Percentiles rank a stretch among this genome's conserved stretches.
These are phyloP conservation scores for Sphenopsis melanotis DNA, from an alignment of 2,797 vertebrate species.

Conservation along the genomic window DNA sequence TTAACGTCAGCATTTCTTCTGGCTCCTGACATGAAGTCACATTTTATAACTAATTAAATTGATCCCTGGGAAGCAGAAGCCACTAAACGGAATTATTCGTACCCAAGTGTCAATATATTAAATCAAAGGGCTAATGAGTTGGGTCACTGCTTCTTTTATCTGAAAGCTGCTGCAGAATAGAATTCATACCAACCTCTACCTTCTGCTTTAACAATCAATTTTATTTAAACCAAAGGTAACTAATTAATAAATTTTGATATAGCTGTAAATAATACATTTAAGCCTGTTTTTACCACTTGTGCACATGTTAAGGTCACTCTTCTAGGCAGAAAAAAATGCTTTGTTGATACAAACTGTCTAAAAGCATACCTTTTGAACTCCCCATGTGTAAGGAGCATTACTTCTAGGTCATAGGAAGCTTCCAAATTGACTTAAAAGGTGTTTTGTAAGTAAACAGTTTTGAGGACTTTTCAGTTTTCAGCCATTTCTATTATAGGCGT, in stretches of 20 bases:
- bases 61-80: conserved; percentile 90
- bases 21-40: conserved; percentile 93
- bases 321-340: conserved; percentile 13
- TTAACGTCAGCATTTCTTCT: conserved; percentile 98
- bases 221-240: conserved; percentile 68
- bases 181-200: conserved; percentile 69
- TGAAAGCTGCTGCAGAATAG: conserved; percentile 85
- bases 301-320: background rate
- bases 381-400: background rate
- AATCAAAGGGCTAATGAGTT: conserved; percentile 99
- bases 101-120: conserved; percentile 99
- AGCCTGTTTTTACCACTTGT: conserved; percentile 39
- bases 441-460: conserved; percentile 63
- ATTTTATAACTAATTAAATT: conserved; percentile 99
- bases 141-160: conserved; percentile 98
- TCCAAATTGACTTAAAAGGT: conserved; percentile 64
- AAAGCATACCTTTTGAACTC: background rate
- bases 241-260: conserved; percentile 74
- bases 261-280: conserved; percentile 70
- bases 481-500: conserved; percentile 65
- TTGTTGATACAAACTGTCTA: conserved; percentile 33
- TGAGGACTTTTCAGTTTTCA: conserved; percentile 65
- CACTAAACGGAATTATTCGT: conserved; percentile 98
- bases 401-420: conserved; percentile 46
- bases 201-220: conserved; percentile 79